Base-by-base conservation (phyloP, 2,888 invertebrate genomes). In the Elaeidobius kamerunicus region DNA sequence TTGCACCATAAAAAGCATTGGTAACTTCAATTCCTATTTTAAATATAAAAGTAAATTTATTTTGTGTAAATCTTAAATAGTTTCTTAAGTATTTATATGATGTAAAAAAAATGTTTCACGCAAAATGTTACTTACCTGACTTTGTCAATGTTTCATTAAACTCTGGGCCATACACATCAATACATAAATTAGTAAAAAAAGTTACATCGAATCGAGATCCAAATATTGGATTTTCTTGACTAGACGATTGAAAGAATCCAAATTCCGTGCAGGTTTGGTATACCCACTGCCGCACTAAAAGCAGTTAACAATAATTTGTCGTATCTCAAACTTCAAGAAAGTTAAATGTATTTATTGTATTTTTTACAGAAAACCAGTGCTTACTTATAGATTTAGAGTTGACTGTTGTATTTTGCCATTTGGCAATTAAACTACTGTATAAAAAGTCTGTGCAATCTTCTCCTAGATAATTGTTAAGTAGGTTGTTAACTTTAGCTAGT, bases 181-280 rank as follows among this genome's bases (percentile, higher is more conserved):
- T 72, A 68, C 95, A 96, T 67, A 91, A 89, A 56, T 86, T 78
- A 18, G 86, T 76, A 65, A 86, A 94, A 71, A 88, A 94, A 51
- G 86, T 80, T 0, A 87, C 71, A 0, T 86, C 81, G 61, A 94
- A 91, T 20, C 78, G 74, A 65, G 86, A 76, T 0, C 92, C 89
- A 68, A 95, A 95, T 35, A 71, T 60, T 73, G 79, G 75, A 2
- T 76, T 73, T 49, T 76, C 75, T 3, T 77, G 80, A 0, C 84
- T 82, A 0, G 94, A 91, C 0, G 92, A 89, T 76, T 97, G 96
- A 73, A 86, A 97, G 73, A 90, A 97, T 18, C 95, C 96, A 69
- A 96, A 97, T 71, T 97, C 97, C 1, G 89, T 91, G 69, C 96
- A 97, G 0, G 95, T 95, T 74, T 96, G 96, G 70, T 93, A 96